Evolutionary conservation across 2,113 vertebrate species (phyloP).

Genomic region (Poecile atricapillus): DNA sequence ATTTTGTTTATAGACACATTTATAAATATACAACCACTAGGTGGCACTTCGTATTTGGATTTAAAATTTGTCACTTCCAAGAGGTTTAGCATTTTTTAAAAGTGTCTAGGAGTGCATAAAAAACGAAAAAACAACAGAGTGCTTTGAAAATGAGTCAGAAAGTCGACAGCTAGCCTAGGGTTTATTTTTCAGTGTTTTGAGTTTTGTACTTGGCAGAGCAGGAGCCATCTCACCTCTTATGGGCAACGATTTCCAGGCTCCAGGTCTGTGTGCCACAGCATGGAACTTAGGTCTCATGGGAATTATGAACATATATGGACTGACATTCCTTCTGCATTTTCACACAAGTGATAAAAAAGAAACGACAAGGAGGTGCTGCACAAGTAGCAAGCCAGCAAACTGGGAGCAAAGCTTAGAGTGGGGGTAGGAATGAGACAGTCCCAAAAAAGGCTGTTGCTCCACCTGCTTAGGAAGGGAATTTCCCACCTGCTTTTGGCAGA

Average conservation of each 20-base stretch:
- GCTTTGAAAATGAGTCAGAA: background rate
- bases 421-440: rapidly evolving
- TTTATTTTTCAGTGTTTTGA: background rate
- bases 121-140: background rate
- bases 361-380: background rate
- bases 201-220: conserved; percentile 14
- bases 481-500: background rate
- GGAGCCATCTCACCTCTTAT: background rate
- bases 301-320: background rate
- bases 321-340: background rate
- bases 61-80: background rate
- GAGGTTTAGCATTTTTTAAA: background rate
- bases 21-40: background rate
- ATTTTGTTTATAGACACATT: background rate
- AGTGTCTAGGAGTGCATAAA: background rate
- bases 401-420: background rate
- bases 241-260: background rate
- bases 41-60: background rate
- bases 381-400: background rate
- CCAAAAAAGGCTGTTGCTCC: background rate
- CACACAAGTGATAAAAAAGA: background rate
- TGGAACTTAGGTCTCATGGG: background rate
- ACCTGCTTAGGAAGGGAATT: background rate
- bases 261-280: background rate
- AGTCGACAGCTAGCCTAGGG: background rate